Evolutionary conservation across 2,113 vertebrate species (phyloP).

Genomic region (Barbus barbus): DNA sequence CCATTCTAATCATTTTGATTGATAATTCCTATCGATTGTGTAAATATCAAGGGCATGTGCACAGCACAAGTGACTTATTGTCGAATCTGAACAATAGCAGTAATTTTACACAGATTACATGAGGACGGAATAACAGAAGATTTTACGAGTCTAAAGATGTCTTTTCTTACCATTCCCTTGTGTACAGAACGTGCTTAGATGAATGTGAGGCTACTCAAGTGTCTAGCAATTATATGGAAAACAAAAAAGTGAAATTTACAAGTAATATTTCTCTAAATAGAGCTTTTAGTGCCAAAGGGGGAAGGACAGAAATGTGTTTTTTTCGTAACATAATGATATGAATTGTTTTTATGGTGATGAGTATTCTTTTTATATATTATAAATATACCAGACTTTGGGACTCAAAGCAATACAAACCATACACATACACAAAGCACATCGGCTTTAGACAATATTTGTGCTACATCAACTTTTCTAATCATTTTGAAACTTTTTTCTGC

Average conservation of each 20-base stretch:
- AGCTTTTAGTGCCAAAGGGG: slow-evolving; percentile 74
- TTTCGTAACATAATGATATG: slow-evolving; percentile 62
- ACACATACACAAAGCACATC: slow-evolving; percentile 46
- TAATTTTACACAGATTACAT: slow-evolving; percentile 59
- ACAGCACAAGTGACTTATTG: slow-evolving; percentile 14
- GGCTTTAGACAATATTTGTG: slow-evolving; percentile 24
- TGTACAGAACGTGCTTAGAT: slow-evolving; percentile 70
- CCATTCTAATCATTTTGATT: not conserved
- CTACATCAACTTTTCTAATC: not conserved
- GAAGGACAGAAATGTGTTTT: slow-evolving; percentile 60
- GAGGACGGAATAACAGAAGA: not conserved
- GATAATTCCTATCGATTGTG: slow-evolving; percentile 57
- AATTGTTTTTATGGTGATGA: slow-evolving; percentile 72
- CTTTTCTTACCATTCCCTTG: slow-evolving; percentile 66
- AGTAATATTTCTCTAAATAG: slow-evolving; percentile 41
- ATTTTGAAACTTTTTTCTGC: not conserved
- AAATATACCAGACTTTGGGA: slow-evolving; percentile 69
- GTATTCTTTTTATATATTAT: slow-evolving; percentile 64
- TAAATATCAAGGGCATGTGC: slow-evolving; percentile 75
- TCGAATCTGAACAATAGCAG: not conserved
- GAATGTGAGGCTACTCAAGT: slow-evolving; percentile 70
- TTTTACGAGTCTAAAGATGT: slow-evolving; percentile 59
- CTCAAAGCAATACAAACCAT: slow-evolving; percentile 76
- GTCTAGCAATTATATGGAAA: slow-evolving; percentile 65
- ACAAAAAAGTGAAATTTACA: slow-evolving; percentile 27